A percentile compares a stretch with the other conserved stretches of the same genome.
Conservation (phyloP, 2,113 vertebrate species). For the Telmatochromis sp. region DNA sequence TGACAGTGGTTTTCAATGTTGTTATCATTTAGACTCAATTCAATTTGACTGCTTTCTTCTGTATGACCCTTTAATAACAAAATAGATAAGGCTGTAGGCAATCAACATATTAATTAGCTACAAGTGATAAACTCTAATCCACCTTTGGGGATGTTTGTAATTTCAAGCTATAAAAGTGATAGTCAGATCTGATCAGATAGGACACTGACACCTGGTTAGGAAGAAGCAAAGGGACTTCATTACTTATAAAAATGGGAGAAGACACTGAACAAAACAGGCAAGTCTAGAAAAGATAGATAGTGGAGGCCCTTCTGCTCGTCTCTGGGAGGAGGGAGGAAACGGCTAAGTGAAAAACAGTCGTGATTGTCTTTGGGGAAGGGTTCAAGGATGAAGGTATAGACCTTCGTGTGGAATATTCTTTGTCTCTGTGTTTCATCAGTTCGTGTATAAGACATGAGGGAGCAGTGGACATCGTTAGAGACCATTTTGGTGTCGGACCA, state of each 20-base stretch:
- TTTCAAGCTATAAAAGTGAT: not conserved
- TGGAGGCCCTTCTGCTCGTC: not conserved
- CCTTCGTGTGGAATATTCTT: not conserved
- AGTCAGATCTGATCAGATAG: not conserved
- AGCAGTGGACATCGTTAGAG: not conserved
- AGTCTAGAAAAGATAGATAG: not conserved
- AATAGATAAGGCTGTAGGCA: not conserved
- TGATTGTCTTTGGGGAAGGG: accelerated
- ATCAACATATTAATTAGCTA: not conserved
- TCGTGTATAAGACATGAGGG: not conserved
- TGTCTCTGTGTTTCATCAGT: not conserved
- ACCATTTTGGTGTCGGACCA: not conserved
- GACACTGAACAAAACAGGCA: not conserved
- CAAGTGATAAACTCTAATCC: not conserved
- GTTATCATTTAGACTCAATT: not conserved
- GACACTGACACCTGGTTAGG: not conserved
- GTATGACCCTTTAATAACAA: not conserved
- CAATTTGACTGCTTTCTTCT: not conserved
- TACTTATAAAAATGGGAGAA: not conserved
- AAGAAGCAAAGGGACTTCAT: not conserved
- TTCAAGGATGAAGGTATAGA: not conserved
- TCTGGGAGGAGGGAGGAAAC: not conserved
- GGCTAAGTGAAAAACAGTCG: not conserved
- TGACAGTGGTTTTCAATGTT: not conserved
- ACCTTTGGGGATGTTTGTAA: not conserved